These are phyloP conservation scores for Amblyornis subalaris DNA, from an alignment of 2,113 vertebrate species.

Conservation along the genomic window DNA sequence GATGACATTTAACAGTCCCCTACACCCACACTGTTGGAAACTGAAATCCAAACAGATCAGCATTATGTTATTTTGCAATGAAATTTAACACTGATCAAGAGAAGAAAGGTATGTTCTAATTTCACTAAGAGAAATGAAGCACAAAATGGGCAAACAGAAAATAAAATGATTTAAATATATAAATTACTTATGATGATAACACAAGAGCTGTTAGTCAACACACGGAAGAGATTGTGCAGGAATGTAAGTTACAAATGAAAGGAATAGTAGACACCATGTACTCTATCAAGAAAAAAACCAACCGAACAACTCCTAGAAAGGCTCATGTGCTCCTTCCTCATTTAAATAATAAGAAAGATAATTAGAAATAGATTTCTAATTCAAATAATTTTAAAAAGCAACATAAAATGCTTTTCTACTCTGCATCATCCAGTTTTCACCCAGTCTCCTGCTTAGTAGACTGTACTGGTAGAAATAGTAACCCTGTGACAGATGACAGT, in stretches of 20 bases:
- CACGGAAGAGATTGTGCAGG: not conserved
- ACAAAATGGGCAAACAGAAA: not conserved
- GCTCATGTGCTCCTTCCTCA: accelerated
- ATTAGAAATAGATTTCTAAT: not conserved
- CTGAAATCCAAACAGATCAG: not conserved
- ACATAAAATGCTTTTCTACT: not conserved
- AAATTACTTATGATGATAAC: not conserved
- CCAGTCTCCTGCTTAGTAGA: not conserved
- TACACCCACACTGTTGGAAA: not conserved
- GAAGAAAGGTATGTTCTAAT: not conserved
- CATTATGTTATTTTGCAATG: not conserved
- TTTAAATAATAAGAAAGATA: not conserved
- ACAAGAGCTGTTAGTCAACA: not conserved
- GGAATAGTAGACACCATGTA: not conserved
- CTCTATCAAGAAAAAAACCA: not conserved
- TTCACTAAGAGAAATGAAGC: not conserved
- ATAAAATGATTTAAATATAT: not conserved
- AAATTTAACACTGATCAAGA: not conserved
- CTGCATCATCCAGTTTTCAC: not conserved
- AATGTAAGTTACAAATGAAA: not conserved
- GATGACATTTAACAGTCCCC: not conserved
- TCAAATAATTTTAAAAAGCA: not conserved
- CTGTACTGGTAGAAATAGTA: not conserved
- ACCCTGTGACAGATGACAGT: not conserved
- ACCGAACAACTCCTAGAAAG: not conserved